phyloP scores from a whole-genome alignment of 2,797 vertebrate genomes.

The Onychomys leucogaster region DNA sequence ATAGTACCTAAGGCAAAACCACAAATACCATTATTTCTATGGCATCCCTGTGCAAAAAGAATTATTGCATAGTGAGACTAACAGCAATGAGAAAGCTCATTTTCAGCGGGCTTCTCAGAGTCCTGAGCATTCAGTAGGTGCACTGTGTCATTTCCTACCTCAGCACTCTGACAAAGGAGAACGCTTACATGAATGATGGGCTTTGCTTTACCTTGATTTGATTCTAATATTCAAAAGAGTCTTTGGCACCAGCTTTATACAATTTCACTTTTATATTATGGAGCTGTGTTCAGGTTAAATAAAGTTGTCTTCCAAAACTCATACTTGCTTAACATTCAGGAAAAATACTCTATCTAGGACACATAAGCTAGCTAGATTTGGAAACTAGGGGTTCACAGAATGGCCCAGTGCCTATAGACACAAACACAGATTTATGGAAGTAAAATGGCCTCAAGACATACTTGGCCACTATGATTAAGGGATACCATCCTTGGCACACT shows the following conservation, averaged over 20 bases:
- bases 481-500: conserved; percentile 23
- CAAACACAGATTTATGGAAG: background rate
- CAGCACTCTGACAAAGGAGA: background rate
- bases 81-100: background rate
- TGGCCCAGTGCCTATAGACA: background rate
- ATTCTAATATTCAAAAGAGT: background rate
- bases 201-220: conserved; percentile 25
- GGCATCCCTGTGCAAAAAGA: background rate
- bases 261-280: background rate
- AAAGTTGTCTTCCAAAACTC: conserved; percentile 10
- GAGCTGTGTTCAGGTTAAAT: background rate
- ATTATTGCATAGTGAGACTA: background rate
- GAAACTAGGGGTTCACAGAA: background rate
- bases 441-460: conserved; percentile 16
- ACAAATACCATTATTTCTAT: background rate
- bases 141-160: background rate
- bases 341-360: conserved; percentile 53
- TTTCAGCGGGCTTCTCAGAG: background rate
- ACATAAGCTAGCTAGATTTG: background rate
- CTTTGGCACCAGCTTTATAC: background rate
- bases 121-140: background rate
- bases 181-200: background rate
- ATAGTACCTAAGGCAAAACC: background rate
- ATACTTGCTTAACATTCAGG: background rate
- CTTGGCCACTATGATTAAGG: background rate